Percentiles rank a stretch among this genome's conserved stretches.
Conservation (phyloP, 1,140 invertebrate species). For the Ceratina calcarata region DNA sequence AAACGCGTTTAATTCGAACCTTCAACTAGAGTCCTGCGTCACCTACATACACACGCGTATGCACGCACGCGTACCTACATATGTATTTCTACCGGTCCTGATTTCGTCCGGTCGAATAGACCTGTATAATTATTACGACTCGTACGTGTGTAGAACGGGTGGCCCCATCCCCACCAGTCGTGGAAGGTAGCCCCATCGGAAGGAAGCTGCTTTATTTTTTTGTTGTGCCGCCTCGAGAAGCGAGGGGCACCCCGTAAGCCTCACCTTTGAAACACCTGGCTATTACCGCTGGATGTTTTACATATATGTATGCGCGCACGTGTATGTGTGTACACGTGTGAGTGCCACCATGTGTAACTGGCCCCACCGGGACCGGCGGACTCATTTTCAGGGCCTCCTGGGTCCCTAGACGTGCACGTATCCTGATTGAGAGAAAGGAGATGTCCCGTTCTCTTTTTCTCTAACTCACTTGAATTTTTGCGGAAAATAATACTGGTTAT, state of each 20-base stretch:
- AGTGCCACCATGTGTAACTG: conserved; percentile 74
- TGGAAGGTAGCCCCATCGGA: conserved; percentile 72
- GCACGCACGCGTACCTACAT: neutral
- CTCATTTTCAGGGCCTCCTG: conserved; percentile 74
- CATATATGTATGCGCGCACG: conserved; percentile 25
- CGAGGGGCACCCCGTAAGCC: conserved; percentile 67
- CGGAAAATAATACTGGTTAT: too few relatives aligned
- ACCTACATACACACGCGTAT: conserved; percentile 23
- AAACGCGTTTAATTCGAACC: conserved; percentile 55
- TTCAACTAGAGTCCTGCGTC: conserved; percentile 43
- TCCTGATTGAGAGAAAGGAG: conserved; percentile 12
- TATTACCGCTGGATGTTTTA: conserved; percentile 76
- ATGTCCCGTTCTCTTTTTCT: conserved; percentile 29
- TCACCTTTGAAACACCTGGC: conserved; percentile 79
- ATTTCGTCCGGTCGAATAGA: conserved; percentile 63
- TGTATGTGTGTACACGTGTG: neutral
- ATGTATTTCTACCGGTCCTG: conserved; percentile 53
- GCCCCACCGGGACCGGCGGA: conserved; percentile 79
- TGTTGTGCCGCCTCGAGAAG: conserved; percentile 70
- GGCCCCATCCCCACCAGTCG: conserved; percentile 36
- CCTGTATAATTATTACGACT: conserved; percentile 70
- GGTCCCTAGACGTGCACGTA: conserved; percentile 67
- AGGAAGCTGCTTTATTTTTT: conserved; percentile 78
- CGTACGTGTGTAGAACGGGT: conserved; percentile 60
- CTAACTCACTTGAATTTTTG: conserved; percentile 7